These are phyloP conservation scores for Myxocyprinus asiaticus DNA, from an alignment of 2,113 vertebrate genomes.

Conservation along the genomic window DNA sequence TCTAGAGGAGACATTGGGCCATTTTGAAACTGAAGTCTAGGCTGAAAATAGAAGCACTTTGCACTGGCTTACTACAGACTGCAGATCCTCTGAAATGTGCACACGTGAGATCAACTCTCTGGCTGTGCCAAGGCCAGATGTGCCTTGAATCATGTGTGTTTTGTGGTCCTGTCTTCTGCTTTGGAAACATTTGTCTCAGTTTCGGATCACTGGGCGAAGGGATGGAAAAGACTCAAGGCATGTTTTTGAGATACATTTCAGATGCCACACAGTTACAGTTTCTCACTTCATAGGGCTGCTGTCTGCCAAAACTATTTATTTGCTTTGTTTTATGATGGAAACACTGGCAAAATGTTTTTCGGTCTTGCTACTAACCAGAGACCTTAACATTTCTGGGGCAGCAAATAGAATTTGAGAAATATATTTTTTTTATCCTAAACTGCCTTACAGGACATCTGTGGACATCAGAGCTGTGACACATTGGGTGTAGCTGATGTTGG, in stretches of 20 bases:
- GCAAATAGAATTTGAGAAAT: neutral
- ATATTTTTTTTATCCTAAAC: neutral
- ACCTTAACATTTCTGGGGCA: neutral
- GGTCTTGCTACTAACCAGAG: constrained; percentile 27
- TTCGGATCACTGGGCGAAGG: constrained; percentile 39
- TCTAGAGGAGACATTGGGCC: constrained; percentile 18
- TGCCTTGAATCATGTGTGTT: constrained; percentile 63
- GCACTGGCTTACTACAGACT: neutral
- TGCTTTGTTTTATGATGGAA: constrained; percentile 61
- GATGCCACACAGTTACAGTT: constrained; percentile 39
- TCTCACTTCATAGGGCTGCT: constrained; percentile 47
- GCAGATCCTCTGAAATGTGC: constrained; percentile 49
- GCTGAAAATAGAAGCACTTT: constrained; percentile 5
- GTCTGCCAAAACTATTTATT: constrained; percentile 59
- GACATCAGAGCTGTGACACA: constrained; percentile 96
- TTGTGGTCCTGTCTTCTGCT: constrained; percentile 48
- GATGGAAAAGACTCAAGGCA: constrained; percentile 46
- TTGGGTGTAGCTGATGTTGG: constrained; percentile 96
- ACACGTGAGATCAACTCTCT: constrained; percentile 53
- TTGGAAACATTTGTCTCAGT: constrained; percentile 49
- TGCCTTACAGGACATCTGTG: constrained; percentile 85
- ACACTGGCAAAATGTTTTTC: constrained; percentile 56
- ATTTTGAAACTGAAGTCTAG: constrained; percentile 35
- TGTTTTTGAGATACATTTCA: constrained; percentile 48
- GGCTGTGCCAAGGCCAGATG: constrained; percentile 62